These are phyloP conservation scores for Anser brachyrhynchus DNA, from an alignment of 2,113 vertebrate species.

Conservation along the genomic window DNA sequence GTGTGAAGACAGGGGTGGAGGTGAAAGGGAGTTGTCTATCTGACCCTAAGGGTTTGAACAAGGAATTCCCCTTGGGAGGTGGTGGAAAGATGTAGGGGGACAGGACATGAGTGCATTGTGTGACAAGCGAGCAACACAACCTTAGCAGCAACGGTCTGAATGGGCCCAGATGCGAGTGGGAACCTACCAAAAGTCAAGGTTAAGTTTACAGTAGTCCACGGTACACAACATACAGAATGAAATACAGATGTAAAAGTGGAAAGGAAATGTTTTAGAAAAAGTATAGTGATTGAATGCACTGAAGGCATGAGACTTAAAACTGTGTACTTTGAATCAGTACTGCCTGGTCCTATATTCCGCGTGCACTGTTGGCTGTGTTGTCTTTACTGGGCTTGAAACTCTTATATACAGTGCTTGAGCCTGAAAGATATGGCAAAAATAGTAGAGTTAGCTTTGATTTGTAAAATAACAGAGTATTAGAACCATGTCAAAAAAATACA, in stretches of 20 bases:
- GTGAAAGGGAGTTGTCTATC: background rate
- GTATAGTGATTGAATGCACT: background rate
- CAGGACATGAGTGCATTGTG: no score
- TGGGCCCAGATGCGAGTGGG: background rate
- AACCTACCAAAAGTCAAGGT: background rate
- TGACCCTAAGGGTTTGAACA: background rate
- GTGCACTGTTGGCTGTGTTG: background rate
- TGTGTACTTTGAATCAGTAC: background rate
- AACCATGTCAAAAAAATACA: background rate
- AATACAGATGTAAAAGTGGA: background rate
- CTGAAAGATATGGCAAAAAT: background rate
- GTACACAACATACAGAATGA: background rate
- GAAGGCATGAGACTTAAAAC: background rate
- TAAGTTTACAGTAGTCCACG: background rate
- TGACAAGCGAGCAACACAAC: background rate
- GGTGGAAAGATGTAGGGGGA: background rate
- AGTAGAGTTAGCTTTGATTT: background rate
- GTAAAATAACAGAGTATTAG: background rate
- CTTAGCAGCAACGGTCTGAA: background rate
- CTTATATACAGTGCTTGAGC: background rate
- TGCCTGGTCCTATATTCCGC: background rate
- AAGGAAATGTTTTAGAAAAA: background rate
- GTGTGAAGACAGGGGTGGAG: rapidly evolving
- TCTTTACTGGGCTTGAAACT: background rate
- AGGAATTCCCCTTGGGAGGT: background rate